Evolutionary conservation across 2,797 vertebrate genomes (phyloP), one percentile per base, ranked within the genome.

Genomic region (Cryptoprocta ferox): DNA sequence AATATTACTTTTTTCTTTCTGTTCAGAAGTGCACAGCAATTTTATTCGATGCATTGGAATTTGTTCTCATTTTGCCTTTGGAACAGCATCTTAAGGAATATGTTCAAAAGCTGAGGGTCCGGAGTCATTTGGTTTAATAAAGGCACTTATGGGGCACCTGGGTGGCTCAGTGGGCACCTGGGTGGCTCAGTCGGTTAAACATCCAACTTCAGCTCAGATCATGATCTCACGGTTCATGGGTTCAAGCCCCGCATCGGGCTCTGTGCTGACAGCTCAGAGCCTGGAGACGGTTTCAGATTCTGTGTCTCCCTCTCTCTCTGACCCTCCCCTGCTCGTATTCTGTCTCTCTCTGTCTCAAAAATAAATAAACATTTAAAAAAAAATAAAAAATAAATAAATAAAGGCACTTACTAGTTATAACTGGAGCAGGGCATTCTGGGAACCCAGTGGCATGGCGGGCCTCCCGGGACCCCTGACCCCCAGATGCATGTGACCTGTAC

Each of bases 1-100:
- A 59, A n/a, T 56, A 2, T 56, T 85, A 48, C 75, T 61, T 93
- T 59, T 84, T 82, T 82, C 79, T 90, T 91, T 26, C 39, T 59
- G 5, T 63, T 90, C 76, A 37, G 61, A 91, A 75, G 42, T 26
- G 45, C 15, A 30, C 6, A 45, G 35, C 42, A 42, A 16, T 56
- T 92, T 76, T 35, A 66, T 81, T 59, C 37, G 21, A n/a, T 39
- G 76, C 37, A 39, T 15, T 76, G 18, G 18, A 79, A 59, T 63
- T 90, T n/a, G 26, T 68, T 96, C 89, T 86, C 37, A 53, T 89
- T 89, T 96, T 45, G 12, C 83, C 48, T 90, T 79, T 19, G 45
- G 75, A 70, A 76, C 6, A 84, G 50, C 28, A 13, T 86, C 75
- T 92, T 76, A 93, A 96, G 79, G 11, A 94, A 75, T 80, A 79